Evolutionary conservation across 2,888 invertebrate species (phyloP).

Genomic region (Electrophaes corylata): DNA sequence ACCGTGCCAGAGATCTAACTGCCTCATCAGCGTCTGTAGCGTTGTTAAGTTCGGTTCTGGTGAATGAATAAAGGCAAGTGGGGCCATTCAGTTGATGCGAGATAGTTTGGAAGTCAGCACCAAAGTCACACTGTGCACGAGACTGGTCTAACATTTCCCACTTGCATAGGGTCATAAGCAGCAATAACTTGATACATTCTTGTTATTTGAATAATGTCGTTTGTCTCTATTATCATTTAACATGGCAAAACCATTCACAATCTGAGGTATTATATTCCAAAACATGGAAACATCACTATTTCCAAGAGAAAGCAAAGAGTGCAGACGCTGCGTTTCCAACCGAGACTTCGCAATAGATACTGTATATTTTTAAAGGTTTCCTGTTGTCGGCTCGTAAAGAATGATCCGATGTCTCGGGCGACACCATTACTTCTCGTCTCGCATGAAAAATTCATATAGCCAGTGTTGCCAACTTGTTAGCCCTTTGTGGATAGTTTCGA

Average conservation of each 20-base stretch:
- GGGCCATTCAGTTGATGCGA: no score
- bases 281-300: neutral
- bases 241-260: neutral
- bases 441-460: conserved; percentile 81
- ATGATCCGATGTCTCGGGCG: conserved; percentile 77
- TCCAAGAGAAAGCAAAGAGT: conserved; percentile 23
- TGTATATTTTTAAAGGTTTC: conserved; percentile 74
- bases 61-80: no score
- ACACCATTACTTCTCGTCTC: conserved; percentile 76
- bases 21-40: no score
- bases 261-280: neutral
- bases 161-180: no score
- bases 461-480: conserved; percentile 25
- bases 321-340: conserved; percentile 30
- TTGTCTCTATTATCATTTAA: no score
- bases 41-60: no score
- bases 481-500: conserved; percentile 24
- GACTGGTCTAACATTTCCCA: no score
- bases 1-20: no score
- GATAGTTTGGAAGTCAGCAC: no score
- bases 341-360: conserved; percentile 48
- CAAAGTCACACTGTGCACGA: no score
- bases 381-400: conserved; percentile 80
- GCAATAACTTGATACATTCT: no score
- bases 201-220: no score